Evolutionary conservation across 2,888 invertebrate species (phyloP).

Genomic region (Augochlorella aurata): DNA sequence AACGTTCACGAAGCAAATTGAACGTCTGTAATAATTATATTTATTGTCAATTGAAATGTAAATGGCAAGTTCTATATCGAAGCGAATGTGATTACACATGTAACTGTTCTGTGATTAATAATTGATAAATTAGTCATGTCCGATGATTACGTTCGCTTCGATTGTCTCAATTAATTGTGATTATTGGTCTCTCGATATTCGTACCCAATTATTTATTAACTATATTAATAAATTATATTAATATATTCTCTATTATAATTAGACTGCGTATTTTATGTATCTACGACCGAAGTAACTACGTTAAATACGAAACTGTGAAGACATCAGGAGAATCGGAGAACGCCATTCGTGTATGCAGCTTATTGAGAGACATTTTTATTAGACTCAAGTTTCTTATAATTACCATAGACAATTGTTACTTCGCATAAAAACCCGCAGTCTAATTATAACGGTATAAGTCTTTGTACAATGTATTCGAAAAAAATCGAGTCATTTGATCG

Average conservation of each 20-base stretch:
- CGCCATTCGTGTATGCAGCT: too few relatives aligned
- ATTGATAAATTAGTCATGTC: slow-evolving; percentile 11
- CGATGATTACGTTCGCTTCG: background rate
- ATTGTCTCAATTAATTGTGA: background rate
- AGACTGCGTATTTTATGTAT: too few relatives aligned
- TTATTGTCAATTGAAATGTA: background rate
- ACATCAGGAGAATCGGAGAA: too few relatives aligned
- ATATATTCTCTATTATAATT: too few relatives aligned
- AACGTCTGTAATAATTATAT: background rate
- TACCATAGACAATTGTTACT: too few relatives aligned
- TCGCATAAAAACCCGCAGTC: too few relatives aligned
- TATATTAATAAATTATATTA: too few relatives aligned
- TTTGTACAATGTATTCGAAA: background rate
- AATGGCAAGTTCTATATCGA: background rate
- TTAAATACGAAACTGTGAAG: too few relatives aligned
- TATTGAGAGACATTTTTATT: too few relatives aligned
- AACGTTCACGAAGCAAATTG: background rate
- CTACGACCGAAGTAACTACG: too few relatives aligned
- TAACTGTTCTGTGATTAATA: slow-evolving; percentile 6
- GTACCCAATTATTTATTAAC: background rate
- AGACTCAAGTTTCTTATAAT: too few relatives aligned
- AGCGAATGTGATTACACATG: slow-evolving; percentile 2
- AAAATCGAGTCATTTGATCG: background rate
- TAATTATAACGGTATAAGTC: background rate
- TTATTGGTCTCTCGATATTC: background rate